A percentile compares a stretch with the other conserved stretches of the same genome.
Conservation (phyloP, 2,797 vertebrate species). For the Leptatherina wallacei region DNA sequence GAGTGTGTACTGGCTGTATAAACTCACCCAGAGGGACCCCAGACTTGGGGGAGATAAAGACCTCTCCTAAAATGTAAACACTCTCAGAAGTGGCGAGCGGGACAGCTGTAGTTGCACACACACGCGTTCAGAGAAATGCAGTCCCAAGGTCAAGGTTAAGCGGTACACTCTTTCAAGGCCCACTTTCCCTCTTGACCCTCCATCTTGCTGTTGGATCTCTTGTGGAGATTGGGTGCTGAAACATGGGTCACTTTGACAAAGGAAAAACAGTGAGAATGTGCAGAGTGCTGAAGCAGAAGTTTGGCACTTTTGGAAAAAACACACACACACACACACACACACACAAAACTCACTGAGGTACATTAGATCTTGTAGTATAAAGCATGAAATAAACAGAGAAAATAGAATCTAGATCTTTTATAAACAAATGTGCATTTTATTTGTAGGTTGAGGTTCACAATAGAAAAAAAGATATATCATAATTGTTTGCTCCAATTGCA, state of each 20-base stretch:
- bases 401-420: background rate
- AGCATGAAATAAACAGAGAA: constrained; percentile 2
- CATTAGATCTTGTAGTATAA: background rate
- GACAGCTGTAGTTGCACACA: constrained; percentile 80
- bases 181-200: constrained; percentile 84
- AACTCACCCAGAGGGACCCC: constrained; percentile 81
- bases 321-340: background rate
- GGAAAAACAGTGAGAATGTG: constrained; percentile 42
- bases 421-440: background rate
- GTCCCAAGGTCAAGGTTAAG: constrained; percentile 84
- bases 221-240: constrained; percentile 60
- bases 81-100: constrained; percentile 81
- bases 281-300: constrained; percentile 18
- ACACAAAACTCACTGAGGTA: background rate
- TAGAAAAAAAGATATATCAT: background rate
- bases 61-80: constrained; percentile 86
- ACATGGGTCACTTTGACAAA: constrained; percentile 39
- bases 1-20: constrained; percentile 71
- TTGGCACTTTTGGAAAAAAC: background rate
- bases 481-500: too few species aligned
- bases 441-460: background rate
- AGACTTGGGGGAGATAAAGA: constrained; percentile 83
- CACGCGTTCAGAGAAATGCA: constrained; percentile 79
- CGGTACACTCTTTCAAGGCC: constrained; percentile 78
- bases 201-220: constrained; percentile 52